phyloP scores from a whole-genome alignment of 2,888 invertebrate species.

The Eupithecia pulchellata region DNA sequence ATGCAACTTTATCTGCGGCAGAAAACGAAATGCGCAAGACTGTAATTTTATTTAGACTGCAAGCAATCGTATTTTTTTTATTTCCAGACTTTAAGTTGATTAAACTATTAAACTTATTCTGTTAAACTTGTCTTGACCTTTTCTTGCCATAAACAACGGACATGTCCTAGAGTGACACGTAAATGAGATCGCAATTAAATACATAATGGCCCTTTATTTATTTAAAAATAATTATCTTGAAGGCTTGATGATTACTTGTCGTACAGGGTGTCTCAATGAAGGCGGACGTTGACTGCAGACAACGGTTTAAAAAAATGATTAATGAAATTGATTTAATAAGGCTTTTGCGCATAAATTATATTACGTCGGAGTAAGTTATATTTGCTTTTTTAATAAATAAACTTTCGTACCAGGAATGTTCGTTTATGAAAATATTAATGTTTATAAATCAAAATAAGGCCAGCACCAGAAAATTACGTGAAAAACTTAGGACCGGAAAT shows the following conservation, averaged over 20 bases:
- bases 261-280: neutral
- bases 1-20: neutral
- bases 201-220: slow-evolving; percentile 48
- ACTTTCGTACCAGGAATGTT: too few species aligned
- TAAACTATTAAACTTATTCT: too few species aligned
- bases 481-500: neutral
- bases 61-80: neutral
- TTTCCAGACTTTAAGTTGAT: neutral
- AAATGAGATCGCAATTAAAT: slow-evolving; percentile 66
- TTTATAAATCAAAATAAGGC: neutral
- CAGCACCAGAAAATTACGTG: neutral
- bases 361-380: too few species aligned
- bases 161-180: slow-evolving; percentile 52
- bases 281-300: neutral
- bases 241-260: neutral
- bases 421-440: neutral
- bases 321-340: neutral
- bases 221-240: slow-evolving; percentile 46
- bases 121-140: slow-evolving; percentile 13
- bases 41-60: neutral
- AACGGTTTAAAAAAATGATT: neutral
- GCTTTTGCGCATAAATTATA: neutral
- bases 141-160: slow-evolving; percentile 4
- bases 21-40: neutral
- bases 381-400: too few species aligned